Evolutionary conservation across 2,797 vertebrate genomes (phyloP), one percentile per base, ranked within the genome.

Genomic region (Limnodromus scolopaceus): DNA sequence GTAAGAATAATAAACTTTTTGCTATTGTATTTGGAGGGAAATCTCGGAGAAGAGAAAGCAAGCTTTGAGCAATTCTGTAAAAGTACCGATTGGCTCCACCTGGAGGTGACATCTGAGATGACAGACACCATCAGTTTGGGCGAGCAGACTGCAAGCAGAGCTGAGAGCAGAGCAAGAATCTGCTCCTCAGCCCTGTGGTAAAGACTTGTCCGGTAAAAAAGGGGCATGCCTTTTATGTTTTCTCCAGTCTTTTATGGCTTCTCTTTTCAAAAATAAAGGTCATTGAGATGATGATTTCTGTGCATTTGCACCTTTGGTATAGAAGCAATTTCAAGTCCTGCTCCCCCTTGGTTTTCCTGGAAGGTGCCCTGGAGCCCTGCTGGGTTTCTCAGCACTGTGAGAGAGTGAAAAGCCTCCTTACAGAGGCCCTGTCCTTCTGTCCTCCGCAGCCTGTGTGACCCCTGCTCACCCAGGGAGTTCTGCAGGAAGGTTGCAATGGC

Each of bases 51-150:
- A 46, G 11, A n/a, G 54, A 54, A 66, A 27, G 16, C 36, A 19
- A 28, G 53, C 14, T 9, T 12, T 11, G 72, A 79, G 34, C 43
- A 12, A 2, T 1, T 48, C 39, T 34, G 22, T 71, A 63, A 39
- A 66, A 90, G 88, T 4, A 80, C 60, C 58, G 32, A 70, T 7
- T 81, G 97, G 97, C 98, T 97, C 98, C 97, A 97, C 94, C 97
- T 98, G 88, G 95, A 95, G 98, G 96, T 83, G 45, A 5, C 77
- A 89, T 57, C 46, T 57, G 89, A 79, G 94, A 97, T 7, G 88
- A 74, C 97, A 93, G 57, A 43, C n/a, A 32, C 48, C 1, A 6
- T 19, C 36, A 2, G 38, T 45, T 63, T 1, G 38, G 46, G 30
- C 27, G 27, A 27, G 58, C 7, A 23, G 41, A 10, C 8, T 22